Evolutionary conservation across 2,888 invertebrate genomes (phyloP).

Genomic region (Protophormia terraenovae): DNA sequence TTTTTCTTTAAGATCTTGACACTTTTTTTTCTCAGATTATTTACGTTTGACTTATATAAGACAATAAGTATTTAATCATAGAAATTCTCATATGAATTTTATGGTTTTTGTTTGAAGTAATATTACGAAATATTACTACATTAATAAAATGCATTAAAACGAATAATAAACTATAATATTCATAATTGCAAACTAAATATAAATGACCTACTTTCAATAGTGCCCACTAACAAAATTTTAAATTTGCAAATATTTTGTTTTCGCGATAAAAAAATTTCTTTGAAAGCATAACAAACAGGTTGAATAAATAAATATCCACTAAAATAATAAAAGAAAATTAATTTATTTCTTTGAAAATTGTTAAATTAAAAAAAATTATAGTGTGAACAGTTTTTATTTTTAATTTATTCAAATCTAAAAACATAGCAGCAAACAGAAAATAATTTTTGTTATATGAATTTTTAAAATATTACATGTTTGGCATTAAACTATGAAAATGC

Average conservation of each 20-base stretch:
- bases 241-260: slow-evolving; percentile 7
- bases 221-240: not conserved
- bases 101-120: not conserved
- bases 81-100: not conserved
- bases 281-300: not conserved
- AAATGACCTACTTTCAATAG: not conserved
- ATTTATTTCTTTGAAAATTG: not conserved
- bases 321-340: not conserved
- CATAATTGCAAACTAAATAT: not conserved
- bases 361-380: not conserved
- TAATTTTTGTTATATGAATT: not conserved
- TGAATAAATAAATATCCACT: too few species aligned
- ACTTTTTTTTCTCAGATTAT: slow-evolving; percentile 18
- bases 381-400: not conserved
- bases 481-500: not conserved
- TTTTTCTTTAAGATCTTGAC: not conserved
- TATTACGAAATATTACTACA: not conserved
- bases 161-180: not conserved
- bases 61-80: not conserved
- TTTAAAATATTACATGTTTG: not conserved
- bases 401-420: not conserved
- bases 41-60: not conserved
- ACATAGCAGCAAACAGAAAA: not conserved
- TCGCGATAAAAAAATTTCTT: slow-evolving; percentile 14
- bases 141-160: not conserved